phyloP scores from a whole-genome alignment of 2,888 invertebrate genomes.

The Dryocosmus kuriphilus region DNA sequence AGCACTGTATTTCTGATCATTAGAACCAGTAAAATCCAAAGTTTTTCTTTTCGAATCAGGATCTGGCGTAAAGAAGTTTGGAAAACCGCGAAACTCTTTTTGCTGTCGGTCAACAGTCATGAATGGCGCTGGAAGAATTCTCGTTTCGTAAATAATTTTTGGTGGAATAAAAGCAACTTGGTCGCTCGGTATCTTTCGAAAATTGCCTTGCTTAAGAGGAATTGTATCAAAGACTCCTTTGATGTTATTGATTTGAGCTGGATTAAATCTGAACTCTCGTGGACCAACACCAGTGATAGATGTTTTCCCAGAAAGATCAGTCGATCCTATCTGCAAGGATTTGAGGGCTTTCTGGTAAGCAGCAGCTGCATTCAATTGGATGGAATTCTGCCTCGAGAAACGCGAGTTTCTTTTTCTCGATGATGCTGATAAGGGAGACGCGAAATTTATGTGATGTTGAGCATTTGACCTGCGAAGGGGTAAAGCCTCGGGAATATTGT shows the following conservation, averaged over 20 bases:
- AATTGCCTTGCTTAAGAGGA: constrained; percentile 48
- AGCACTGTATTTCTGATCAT: background rate
- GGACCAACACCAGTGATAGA: background rate
- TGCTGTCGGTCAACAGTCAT: background rate
- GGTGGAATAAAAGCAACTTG: constrained; percentile 59
- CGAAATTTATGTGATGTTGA: constrained; percentile 14
- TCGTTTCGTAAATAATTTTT: constrained; percentile 60
- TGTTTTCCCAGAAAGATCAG: constrained; percentile 7
- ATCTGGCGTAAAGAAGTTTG: constrained; percentile 32
- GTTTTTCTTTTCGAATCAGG: background rate
- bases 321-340: constrained; percentile 13
- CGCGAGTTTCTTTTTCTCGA: background rate
- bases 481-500: constrained; percentile 13
- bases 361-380: constrained; percentile 22
- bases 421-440: constrained; percentile 20
- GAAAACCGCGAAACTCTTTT: background rate
- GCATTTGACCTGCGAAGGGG: constrained; percentile 7
- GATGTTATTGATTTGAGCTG: constrained; percentile 40
- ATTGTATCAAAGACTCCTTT: constrained; percentile 42
- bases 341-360: constrained; percentile 21
- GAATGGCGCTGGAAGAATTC: constrained; percentile 59
- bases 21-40: background rate
- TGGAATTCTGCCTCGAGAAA: constrained; percentile 13
- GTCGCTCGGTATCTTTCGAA: constrained; percentile 54
- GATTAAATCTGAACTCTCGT: constrained; percentile 28